Evolutionary conservation across 2,888 invertebrate species (phyloP), one percentile per base, ranked within the genome.

Genomic region (Meghimatium bilineatum): DNA sequence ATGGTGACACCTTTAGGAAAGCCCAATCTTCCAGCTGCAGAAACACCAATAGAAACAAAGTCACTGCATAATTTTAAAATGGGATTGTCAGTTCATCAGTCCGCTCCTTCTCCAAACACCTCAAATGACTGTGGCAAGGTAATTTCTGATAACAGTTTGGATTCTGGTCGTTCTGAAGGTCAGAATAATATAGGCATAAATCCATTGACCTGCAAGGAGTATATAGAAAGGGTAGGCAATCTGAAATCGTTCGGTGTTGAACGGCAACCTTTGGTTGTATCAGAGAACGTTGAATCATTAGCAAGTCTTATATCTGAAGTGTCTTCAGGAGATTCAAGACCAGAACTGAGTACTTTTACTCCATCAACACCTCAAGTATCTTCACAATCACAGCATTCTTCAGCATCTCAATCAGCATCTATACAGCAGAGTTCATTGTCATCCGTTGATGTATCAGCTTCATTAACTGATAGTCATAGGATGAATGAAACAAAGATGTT

Each of bases 251-350:
- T 77, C 63, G 38, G 38, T 5, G n/a, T n/a, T 1, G 63, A n/a
- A 20, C 32, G 12, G 23, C 23, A 60, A 23, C 23, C 14, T 3
- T 1, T n/a, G 6, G 17, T 38, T 8, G n/a, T 36, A 63, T 60
- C 63, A 38, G 1, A 60, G 34, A 29, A 29, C 38, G 38, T 6
- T 63, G 38, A 32, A 10, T 17, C 63, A 0, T 63, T 26, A 26
- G 38, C 63, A 38, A 63, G 77, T 38, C 38, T 63, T n/a, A 23
- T 77, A 38, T 63, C 77, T 14, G 60, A 63, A 49, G 63, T 38
- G n/a, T 36, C 77, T 17, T 34, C 63, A 23, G 63, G 26, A 56
- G 26, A 14, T 34, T 12, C 32, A 36, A 56, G 26, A 44, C 29
- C 72, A 44, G 49, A 23, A 29, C 26, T 38, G 10, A 52, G 29